phyloP scores from a whole-genome alignment of 2,888 invertebrate species.

The Drosophila flavopinicola region DNA sequence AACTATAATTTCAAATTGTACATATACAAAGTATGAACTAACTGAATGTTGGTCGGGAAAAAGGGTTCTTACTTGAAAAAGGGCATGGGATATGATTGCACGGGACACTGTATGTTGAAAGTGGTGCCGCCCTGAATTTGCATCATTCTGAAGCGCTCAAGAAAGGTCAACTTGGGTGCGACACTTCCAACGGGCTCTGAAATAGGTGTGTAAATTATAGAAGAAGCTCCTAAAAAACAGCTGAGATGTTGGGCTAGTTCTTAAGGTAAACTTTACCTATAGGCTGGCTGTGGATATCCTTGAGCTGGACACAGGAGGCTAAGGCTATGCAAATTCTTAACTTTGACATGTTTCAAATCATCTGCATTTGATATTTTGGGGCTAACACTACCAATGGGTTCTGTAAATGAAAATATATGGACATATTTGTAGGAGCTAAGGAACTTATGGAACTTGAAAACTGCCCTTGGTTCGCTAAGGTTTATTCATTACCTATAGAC shows the following conservation, averaged over 20 bases:
- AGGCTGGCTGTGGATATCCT: slow-evolving; percentile 87
- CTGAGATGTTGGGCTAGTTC: slow-evolving; percentile 10
- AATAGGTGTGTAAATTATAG: slow-evolving; percentile 19
- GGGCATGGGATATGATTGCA: slow-evolving; percentile 90
- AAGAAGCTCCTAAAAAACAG: not conserved
- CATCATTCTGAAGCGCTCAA: slow-evolving; percentile 79
- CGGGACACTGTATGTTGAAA: slow-evolving; percentile 90
- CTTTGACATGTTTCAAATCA: slow-evolving; percentile 82
- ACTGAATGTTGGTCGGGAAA: slow-evolving; percentile 48
- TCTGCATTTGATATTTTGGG: slow-evolving; percentile 86
- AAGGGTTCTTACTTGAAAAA: slow-evolving; percentile 86
- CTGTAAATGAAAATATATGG: slow-evolving; percentile 62
- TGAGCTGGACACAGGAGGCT: slow-evolving; percentile 90
- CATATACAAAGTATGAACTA: not conserved
- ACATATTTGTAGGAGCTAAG: not conserved
- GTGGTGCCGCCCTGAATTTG: slow-evolving; percentile 79
- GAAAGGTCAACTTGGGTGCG: slow-evolving; percentile 87
- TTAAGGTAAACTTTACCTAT: slow-evolving; percentile 84
- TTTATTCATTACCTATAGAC: slow-evolving; percentile 86
- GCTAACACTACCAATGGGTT: slow-evolving; percentile 87
- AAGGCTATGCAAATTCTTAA: slow-evolving; percentile 82
- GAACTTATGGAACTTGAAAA: slow-evolving; percentile 38
- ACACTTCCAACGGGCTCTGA: slow-evolving; percentile 85
- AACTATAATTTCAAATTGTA: slow-evolving; percentile 5
- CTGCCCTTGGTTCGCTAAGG: slow-evolving; percentile 27